These are phyloP conservation scores for Antitype chi DNA, from an alignment of 2,888 invertebrate species.

Conservation along the genomic window DNA sequence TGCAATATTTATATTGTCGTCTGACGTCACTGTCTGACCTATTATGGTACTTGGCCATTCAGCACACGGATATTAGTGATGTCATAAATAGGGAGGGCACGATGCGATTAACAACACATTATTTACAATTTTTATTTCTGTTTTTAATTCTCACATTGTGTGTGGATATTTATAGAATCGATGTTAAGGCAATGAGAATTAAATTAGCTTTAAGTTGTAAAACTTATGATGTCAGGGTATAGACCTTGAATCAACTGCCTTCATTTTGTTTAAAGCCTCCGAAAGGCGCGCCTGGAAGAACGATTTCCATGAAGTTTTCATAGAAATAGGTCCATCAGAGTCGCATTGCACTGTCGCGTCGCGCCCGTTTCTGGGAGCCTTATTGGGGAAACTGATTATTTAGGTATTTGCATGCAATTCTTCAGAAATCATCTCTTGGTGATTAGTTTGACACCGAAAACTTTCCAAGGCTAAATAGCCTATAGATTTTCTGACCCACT, in stretches of 20 bases:
- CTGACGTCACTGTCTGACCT: conserved; percentile 64
- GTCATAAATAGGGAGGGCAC: conserved; percentile 54
- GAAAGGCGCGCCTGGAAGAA: no score
- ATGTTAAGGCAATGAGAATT: conserved; percentile 38
- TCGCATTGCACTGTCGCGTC: no score
- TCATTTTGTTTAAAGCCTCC: neutral
- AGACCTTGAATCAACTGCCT: neutral
- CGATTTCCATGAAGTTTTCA: no score
- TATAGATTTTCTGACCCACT: neutral
- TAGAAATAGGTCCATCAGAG: no score
- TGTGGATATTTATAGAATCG: conserved; percentile 51
- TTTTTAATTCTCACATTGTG: conserved; percentile 30
- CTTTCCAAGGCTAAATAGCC: neutral
- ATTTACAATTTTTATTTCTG: conserved; percentile 42
- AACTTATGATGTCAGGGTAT: conserved; percentile 9
- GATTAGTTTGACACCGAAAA: neutral
- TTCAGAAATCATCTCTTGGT: neutral
- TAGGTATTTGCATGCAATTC: neutral
- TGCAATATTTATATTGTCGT: conserved; percentile 46
- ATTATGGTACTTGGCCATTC: conserved; percentile 57
- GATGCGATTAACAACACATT: conserved; percentile 32
- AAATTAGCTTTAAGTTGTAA: conserved; percentile 32
- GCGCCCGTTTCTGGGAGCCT: no score
- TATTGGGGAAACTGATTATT: neutral
- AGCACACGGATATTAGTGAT: conserved; percentile 56